These are phyloP conservation scores for Saguinus imperator DNA, from an alignment of 2,113 vertebrate species.

Conservation along the genomic window DNA sequence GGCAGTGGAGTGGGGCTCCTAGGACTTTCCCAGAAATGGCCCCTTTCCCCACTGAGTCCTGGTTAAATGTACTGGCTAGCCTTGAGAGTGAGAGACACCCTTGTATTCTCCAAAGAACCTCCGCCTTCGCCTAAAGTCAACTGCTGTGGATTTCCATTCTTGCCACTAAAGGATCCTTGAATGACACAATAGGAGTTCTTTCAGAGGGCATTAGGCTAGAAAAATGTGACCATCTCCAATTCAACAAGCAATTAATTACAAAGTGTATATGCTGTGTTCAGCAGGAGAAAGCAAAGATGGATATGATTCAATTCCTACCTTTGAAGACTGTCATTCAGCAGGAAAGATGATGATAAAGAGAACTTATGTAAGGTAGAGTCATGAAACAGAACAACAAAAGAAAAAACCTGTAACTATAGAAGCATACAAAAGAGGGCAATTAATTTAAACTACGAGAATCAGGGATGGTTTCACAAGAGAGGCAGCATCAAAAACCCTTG, in stretches of 20 bases:
- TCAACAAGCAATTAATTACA: conserved; percentile 1
- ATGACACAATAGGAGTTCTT: neutral
- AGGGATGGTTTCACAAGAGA: neutral
- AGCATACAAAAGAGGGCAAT: neutral
- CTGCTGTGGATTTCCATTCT: neutral
- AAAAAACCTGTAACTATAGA: rapidly evolving
- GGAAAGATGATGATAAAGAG: neutral
- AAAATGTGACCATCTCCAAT: neutral
- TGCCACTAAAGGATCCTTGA: neutral
- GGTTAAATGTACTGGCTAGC: neutral
- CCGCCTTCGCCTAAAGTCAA: neutral
- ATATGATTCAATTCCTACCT: neutral
- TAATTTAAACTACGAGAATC: neutral
- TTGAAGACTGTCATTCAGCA: neutral
- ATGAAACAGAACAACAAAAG: neutral
- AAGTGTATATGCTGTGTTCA: neutral
- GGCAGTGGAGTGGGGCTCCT: rapidly evolving
- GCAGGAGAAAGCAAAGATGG: neutral
- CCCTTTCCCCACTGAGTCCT: neutral
- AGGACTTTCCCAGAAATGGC: neutral
- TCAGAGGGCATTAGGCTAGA: neutral
- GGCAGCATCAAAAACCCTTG: neutral
- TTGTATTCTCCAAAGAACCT: neutral
- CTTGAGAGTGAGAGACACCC: neutral
- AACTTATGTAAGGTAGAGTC: neutral